These are phyloP conservation scores for Antigone vipio DNA, from an alignment of 2,113 vertebrate genomes.

Conservation along the genomic window DNA sequence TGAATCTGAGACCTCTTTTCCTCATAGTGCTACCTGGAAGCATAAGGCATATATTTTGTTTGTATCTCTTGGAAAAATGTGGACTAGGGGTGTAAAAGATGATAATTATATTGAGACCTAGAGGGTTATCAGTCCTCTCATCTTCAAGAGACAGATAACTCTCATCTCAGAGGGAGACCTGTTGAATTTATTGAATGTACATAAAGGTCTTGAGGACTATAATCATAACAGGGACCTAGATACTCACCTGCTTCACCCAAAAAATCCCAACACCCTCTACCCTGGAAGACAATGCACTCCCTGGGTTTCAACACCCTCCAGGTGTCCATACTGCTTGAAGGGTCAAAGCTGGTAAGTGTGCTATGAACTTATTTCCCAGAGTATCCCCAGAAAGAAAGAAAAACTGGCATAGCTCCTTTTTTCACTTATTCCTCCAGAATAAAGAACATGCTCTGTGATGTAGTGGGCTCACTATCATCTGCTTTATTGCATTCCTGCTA, in stretches of 20 bases:
- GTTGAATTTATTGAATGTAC: background rate
- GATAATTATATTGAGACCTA: background rate
- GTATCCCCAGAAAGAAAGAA: background rate
- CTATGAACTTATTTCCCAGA: background rate
- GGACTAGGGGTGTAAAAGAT: background rate
- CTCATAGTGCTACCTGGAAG: background rate
- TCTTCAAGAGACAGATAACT: background rate
- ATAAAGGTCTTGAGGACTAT: background rate
- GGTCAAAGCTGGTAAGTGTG: background rate
- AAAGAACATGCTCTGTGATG: background rate
- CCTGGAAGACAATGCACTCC: background rate
- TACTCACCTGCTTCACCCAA: background rate
- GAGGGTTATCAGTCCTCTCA: background rate
- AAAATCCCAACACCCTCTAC: background rate
- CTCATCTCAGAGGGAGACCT: background rate
- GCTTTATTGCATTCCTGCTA: background rate
- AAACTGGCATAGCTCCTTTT: background rate
- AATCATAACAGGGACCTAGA: background rate
- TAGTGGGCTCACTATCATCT: background rate
- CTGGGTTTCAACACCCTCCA: background rate
- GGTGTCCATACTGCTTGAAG: background rate
- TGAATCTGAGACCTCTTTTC: background rate
- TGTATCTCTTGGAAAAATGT: background rate
- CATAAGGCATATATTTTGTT: background rate
- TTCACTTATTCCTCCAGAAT: background rate